Conservation (phyloP, 2,113 vertebrate species). For the Archocentrus centrarchus region DNA sequence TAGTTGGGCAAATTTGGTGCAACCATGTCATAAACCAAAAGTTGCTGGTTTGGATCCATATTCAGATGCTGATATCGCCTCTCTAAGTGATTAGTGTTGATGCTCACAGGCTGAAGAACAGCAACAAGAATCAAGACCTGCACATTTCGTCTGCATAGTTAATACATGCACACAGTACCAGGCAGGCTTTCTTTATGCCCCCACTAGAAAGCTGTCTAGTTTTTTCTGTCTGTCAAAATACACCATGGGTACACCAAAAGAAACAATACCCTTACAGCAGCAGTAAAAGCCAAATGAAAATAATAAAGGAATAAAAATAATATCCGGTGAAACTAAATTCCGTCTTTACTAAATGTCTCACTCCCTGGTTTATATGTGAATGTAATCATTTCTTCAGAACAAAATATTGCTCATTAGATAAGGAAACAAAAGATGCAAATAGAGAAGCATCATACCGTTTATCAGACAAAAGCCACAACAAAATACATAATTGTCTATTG, state of each 20-base stretch:
- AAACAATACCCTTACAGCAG: not conserved
- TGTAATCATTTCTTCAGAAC: not conserved
- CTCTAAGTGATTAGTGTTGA: not conserved
- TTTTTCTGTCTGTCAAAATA: not conserved
- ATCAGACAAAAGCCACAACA: not conserved
- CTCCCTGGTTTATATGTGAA: not conserved
- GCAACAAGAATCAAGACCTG: not conserved
- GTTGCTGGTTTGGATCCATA: not conserved
- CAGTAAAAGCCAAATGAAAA: not conserved
- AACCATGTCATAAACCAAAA: not conserved
- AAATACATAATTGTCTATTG: not conserved
- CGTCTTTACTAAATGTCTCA: not conserved
- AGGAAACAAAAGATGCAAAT: not conserved
- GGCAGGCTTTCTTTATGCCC: not conserved
- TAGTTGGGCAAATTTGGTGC: not conserved
- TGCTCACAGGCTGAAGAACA: not conserved
- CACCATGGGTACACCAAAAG: not conserved
- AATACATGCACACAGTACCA: not conserved
- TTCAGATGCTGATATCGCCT: not conserved
- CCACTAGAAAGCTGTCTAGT: not conserved
- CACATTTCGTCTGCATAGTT: not conserved
- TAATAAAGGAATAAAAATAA: not conserved
- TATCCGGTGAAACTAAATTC: not conserved
- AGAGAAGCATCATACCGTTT: rapidly evolving
- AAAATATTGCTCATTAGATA: not conserved